These are phyloP conservation scores for Halocaridina rubra DNA, from an alignment of 2,888 invertebrate species.

Conservation along the genomic window DNA sequence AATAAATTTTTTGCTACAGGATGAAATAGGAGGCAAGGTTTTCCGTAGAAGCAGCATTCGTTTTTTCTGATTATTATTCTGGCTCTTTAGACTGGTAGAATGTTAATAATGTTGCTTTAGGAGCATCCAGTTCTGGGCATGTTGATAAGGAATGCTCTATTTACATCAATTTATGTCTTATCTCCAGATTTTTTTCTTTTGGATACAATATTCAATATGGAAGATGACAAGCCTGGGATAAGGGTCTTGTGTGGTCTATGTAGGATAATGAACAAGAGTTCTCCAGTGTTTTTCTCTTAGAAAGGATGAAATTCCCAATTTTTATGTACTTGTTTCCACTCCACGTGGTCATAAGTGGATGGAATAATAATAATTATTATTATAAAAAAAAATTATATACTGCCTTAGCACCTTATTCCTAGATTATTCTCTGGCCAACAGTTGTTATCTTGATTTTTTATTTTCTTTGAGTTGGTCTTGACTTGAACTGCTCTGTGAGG, in stretches of 20 bases:
- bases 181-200: not conserved
- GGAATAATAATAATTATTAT: too few species aligned
- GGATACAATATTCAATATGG: conserved; percentile 21
- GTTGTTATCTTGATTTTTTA: conserved; percentile 36
- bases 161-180: not conserved
- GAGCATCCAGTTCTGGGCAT: conserved; percentile 55
- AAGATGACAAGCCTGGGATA: conserved; percentile 4
- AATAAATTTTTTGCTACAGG: conserved; percentile 42
- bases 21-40: conserved; percentile 38
- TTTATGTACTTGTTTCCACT: conserved; percentile 21
- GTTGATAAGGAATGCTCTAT: conserved; percentile 49
- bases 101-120: conserved; percentile 45
- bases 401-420: conserved; percentile 57
- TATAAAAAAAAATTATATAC: too few species aligned
- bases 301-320: conserved; percentile 9
- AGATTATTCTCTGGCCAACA: conserved; percentile 58
- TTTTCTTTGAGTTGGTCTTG: conserved; percentile 29
- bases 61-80: conserved; percentile 46
- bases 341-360: conserved; percentile 53
- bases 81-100: conserved; percentile 48
- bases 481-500: conserved; percentile 6
- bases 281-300: conserved; percentile 11
- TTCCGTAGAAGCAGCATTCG: conserved; percentile 40
- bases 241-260: conserved; percentile 14
- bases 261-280: conserved; percentile 12